Conservation (phyloP, 92 coral and sea anemone species). For the Nematostella vectensis region DNA sequence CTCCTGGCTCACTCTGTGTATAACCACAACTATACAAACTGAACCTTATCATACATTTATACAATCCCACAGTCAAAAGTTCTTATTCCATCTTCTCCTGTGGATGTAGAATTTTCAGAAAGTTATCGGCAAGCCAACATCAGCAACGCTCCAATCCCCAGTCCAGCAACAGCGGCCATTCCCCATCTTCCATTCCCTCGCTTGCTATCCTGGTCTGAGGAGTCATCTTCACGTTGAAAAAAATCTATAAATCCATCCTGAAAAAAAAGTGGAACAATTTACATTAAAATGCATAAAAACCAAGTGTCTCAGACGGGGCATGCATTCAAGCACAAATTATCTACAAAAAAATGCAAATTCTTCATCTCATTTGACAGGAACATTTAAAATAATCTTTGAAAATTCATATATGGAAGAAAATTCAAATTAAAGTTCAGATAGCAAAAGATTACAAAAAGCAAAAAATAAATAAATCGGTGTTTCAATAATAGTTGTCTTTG, state of each 20-base stretch:
- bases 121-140: conserved; percentile 71
- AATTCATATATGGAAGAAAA: too few species aligned
- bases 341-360: too few species aligned
- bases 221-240: conserved; percentile 46
- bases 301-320: too few species aligned
- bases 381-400: too few species aligned
- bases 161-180: conserved; percentile 81
- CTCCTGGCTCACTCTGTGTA: too few species aligned
- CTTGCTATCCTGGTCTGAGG: conserved; percentile 15
- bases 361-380: too few species aligned
- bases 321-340: too few species aligned
- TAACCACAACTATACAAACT: too few species aligned
- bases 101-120: background rate
- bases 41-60: background rate
- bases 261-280: conserved; percentile 2
- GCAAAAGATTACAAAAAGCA: too few species aligned
- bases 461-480: too few species aligned
- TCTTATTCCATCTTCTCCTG: background rate
- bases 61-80: background rate
- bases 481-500: too few species aligned
- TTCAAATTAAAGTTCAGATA: too few species aligned
- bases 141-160: conserved; percentile 84
- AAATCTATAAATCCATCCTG: conserved; percentile 84
- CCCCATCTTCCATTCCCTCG: conserved; percentile 54
- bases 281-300: conserved; percentile 9